Conservation (phyloP, 2,797 vertebrate genomes). For the Scolopax rusticola region DNA sequence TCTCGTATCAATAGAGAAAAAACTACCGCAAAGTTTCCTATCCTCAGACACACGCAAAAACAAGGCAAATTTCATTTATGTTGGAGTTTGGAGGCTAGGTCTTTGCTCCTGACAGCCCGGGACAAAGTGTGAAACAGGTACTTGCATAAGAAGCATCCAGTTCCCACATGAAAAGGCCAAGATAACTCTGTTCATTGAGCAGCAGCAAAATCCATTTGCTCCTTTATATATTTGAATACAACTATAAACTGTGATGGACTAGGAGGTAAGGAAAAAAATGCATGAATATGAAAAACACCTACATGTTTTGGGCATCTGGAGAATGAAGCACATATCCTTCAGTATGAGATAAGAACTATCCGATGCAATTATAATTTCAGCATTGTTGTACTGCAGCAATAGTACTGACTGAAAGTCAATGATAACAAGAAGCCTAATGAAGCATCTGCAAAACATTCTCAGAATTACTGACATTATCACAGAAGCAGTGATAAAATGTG, state of each 20-base stretch:
- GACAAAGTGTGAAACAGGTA: background rate
- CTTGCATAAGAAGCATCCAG: background rate
- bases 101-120: background rate
- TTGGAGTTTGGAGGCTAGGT: background rate
- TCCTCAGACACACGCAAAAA: background rate
- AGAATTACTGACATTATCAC: background rate
- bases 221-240: background rate
- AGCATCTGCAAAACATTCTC: background rate
- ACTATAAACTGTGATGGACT: background rate
- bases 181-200: background rate
- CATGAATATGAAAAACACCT: background rate
- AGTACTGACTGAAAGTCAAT: background rate
- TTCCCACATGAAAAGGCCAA: background rate
- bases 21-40: background rate
- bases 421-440: slow-evolving; percentile 47
- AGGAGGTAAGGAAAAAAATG: background rate
- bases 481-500: background rate
- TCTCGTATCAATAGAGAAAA: background rate
- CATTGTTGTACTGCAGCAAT: background rate
- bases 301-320: background rate
- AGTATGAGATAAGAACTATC: background rate
- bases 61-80: background rate
- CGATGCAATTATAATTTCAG: slow-evolving; percentile 35
- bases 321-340: background rate
- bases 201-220: background rate